Evolutionary conservation across 2,113 vertebrate species (phyloP).

Genomic region (Scartelaos histophorus): DNA sequence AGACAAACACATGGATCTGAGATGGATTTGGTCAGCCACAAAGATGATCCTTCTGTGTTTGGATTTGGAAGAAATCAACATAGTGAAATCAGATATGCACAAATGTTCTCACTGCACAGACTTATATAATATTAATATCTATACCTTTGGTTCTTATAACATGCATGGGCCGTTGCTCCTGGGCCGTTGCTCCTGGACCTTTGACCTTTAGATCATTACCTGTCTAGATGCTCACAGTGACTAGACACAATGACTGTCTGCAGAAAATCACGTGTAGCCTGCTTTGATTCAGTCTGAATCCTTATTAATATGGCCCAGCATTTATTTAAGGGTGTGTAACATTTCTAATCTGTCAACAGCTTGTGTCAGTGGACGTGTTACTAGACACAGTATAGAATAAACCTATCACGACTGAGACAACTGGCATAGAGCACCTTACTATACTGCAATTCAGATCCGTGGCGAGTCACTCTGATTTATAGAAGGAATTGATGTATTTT

Average conservation of each 20-base stretch:
- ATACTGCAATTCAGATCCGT: no score
- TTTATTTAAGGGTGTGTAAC: no score
- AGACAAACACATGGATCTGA: constrained; percentile 57
- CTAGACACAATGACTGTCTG: neutral
- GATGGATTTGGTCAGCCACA: constrained; percentile 42
- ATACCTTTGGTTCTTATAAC: neutral
- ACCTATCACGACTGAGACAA: no score
- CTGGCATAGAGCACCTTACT: no score
- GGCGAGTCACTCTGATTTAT: no score
- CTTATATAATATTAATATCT: neutral
- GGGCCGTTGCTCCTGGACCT: neutral
- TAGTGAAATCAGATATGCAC: constrained; percentile 31
- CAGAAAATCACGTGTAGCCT: no score
- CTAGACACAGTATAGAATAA: no score
- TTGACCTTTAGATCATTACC: neutral
- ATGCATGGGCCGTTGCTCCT: neutral
- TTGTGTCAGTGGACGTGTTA: no score
- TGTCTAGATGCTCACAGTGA: neutral
- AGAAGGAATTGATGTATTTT: no score
- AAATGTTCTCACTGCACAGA: constrained; percentile 11
- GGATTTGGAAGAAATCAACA: constrained; percentile 29
- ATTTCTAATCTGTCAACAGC: no score
- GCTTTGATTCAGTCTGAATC: neutral
- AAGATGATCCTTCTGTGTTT: constrained; percentile 45
- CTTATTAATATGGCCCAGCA: neutral